A percentile compares a stretch with the other conserved stretches of the same genome.
Conservation (phyloP, 1,140 invertebrate genomes). For the Leguminivora glycinivorella region DNA sequence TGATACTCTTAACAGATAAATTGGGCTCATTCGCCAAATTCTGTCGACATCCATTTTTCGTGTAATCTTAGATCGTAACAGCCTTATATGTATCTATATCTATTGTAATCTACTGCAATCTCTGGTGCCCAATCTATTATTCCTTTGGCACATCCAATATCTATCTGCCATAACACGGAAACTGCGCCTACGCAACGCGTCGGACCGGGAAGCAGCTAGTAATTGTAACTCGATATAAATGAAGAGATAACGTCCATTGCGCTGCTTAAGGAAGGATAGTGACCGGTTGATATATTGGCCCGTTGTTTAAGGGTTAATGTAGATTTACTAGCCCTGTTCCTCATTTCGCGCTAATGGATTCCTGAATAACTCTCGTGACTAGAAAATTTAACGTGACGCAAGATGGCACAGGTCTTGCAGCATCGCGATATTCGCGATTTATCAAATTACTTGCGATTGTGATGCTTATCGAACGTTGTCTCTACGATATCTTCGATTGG, state of each 20-base stretch:
- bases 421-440: slow-evolving; percentile 4
- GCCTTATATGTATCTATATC: not conserved
- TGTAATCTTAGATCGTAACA: not conserved
- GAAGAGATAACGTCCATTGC: slow-evolving; percentile 67
- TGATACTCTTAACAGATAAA: too few relatives aligned
- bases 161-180: slow-evolving; percentile 52
- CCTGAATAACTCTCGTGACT: slow-evolving; percentile 16
- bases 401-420: not conserved
- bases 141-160: slow-evolving; percentile 38
- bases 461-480: not conserved
- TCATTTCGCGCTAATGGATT: slow-evolving; percentile 19
- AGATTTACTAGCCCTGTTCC: slow-evolving; percentile 20
- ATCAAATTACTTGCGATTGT: not conserved
- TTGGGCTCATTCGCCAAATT: too few relatives aligned
- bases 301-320: slow-evolving; percentile 34
- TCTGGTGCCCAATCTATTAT: slow-evolving; percentile 36
- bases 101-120: not conserved
- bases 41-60: too few relatives aligned
- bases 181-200: slow-evolving; percentile 51
- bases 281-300: slow-evolving; percentile 43
- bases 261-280: slow-evolving; percentile 66
- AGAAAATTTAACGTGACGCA: slow-evolving; percentile 11
- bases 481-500: not conserved
- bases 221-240: slow-evolving; percentile 71
- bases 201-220: slow-evolving; percentile 63